A percentile compares a stretch with the other conserved stretches of the same genome.
Evolutionary conservation across 2,797 vertebrate genomes (phyloP).

Genomic region (Chiloscyllium punctatum): DNA sequence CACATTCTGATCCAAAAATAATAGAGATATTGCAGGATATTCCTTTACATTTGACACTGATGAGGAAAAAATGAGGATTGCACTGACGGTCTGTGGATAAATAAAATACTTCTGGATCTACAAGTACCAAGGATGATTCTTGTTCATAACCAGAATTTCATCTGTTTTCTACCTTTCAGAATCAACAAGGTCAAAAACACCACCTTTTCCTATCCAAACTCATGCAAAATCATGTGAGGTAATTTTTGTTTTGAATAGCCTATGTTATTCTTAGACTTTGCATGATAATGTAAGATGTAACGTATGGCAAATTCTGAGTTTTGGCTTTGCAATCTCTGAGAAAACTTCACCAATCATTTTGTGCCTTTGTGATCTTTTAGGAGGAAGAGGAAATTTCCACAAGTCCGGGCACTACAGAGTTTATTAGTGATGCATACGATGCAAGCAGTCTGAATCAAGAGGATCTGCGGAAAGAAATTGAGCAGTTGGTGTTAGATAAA

Average conservation of each 20-base stretch:
- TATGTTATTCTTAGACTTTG: neutral
- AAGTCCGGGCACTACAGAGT: conserved; percentile 89
- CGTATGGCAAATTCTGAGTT: neutral
- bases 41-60: neutral
- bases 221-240: conserved; percentile 66
- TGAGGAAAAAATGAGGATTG: too few species aligned
- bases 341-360: neutral
- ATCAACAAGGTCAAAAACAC: conserved; percentile 63
- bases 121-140: neutral
- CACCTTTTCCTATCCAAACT: conserved; percentile 63
- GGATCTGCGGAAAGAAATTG: conserved; percentile 91
- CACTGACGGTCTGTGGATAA: neutral
- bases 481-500: conserved; percentile 90
- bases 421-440: conserved; percentile 93
- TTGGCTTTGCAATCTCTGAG: neutral
- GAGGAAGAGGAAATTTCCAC: conserved; percentile 92
- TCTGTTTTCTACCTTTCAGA: conserved; percentile 50
- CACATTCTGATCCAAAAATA: neutral
- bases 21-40: too few species aligned
- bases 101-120: neutral
- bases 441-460: conserved; percentile 78
- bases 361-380: conserved; percentile 7
- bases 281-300: neutral
- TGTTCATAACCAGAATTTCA: neutral
- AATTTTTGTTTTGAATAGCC: conserved; percentile 42